These are phyloP conservation scores for Brachionus manjavacas DNA, from an alignment of 1,140 invertebrate species.

Conservation along the genomic window DNA sequence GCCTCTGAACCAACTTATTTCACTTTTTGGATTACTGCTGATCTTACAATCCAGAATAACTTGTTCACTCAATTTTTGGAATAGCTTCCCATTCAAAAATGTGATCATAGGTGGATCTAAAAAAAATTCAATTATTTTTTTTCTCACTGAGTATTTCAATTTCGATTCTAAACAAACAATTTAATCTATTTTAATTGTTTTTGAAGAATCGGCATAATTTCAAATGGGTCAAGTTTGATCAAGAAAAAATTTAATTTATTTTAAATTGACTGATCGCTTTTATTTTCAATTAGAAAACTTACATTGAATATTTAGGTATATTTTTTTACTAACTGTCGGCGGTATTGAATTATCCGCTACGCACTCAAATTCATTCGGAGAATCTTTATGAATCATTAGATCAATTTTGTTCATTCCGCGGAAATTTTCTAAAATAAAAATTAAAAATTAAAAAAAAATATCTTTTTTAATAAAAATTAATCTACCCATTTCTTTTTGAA, in stretches of 20 bases:
- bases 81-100: slow-evolving; percentile 19
- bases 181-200: slow-evolving; percentile 6
- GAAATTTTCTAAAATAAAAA: neutral
- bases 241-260: neutral
- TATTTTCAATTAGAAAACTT: neutral
- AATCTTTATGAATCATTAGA: slow-evolving; percentile 24
- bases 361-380: slow-evolving; percentile 19
- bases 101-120: slow-evolving; percentile 23
- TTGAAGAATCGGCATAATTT: neutral
- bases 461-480: neutral
- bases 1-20: slow-evolving; percentile 19
- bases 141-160: neutral
- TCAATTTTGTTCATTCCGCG: slow-evolving; percentile 13
- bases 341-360: slow-evolving; percentile 36
- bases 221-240: neutral
- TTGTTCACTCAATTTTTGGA: slow-evolving; percentile 13
- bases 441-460: neutral
- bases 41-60: slow-evolving; percentile 37
- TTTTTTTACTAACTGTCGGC: slow-evolving; percentile 42
- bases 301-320: slow-evolving; percentile 41
- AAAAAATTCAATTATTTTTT: neutral
- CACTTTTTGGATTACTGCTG: slow-evolving; percentile 15
- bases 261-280: neutral
- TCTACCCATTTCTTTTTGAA: slow-evolving; percentile 12
- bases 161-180: neutral